phyloP scores from a whole-genome alignment of 92 coral and sea anemone genomes.

The Porites lobata region DNA sequence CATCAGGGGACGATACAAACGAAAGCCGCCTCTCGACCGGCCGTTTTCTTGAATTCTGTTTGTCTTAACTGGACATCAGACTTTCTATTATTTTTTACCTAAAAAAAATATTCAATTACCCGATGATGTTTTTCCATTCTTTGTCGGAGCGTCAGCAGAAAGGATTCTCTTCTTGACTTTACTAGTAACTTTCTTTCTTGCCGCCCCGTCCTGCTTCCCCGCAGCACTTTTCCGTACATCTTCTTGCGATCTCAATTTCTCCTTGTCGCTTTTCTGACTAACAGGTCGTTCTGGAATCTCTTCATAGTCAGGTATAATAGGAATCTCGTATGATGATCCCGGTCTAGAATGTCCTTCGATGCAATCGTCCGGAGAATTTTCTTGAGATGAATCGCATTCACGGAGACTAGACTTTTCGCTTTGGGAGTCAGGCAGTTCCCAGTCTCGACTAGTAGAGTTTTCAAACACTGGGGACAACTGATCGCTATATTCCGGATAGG shows the following conservation, averaged over 20 bases:
- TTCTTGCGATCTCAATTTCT: constrained; percentile 8
- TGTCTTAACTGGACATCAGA: too few relatives aligned
- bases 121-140: constrained; percentile 10
- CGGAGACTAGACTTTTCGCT: constrained; percentile 16
- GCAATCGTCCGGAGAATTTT: constrained; percentile 36
- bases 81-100: too few relatives aligned
- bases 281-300: constrained; percentile 91
- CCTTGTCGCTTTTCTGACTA: constrained; percentile 73
- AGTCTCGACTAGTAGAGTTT: constrained; percentile 47
- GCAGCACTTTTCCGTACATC: not conserved
- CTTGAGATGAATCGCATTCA: constrained; percentile 29
- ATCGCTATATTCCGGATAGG: constrained; percentile 36
- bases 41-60: too few relatives aligned
- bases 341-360: constrained; percentile 19
- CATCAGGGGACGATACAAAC: too few relatives aligned
- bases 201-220: constrained; percentile 22
- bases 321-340: constrained; percentile 69
- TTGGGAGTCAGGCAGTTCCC: constrained; percentile 53
- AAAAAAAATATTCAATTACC: not conserved
- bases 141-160: not conserved
- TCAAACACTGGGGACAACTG: constrained; percentile 63
- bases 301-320: constrained; percentile 74
- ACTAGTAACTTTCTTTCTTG: constrained; percentile 27
- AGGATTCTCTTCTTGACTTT: constrained; percentile 26
- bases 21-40: too few relatives aligned